phyloP scores from a whole-genome alignment of 2,113 vertebrate genomes.

The Etheostoma cragini region DNA sequence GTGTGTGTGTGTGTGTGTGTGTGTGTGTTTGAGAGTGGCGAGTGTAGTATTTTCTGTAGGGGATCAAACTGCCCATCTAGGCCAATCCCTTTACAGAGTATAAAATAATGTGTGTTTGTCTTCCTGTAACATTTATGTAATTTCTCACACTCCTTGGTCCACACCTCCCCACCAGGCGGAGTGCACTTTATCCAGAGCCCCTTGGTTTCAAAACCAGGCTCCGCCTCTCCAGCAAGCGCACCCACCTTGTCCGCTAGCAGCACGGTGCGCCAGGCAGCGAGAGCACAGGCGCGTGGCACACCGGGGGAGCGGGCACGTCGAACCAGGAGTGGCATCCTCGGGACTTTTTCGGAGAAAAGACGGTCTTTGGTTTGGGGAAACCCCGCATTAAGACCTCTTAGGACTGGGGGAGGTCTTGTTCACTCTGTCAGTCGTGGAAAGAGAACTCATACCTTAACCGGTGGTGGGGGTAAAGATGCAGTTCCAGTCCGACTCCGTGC shows the following conservation, averaged over 20 bases:
- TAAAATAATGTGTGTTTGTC: neutral
- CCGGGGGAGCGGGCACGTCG: conserved; percentile 29
- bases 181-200: conserved; percentile 76
- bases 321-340: neutral
- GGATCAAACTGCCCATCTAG: neutral
- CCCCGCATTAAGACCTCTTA: neutral
- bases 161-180: conserved; percentile 43
- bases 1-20: neutral
- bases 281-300: conserved; percentile 38
- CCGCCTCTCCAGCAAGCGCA: conserved; percentile 80
- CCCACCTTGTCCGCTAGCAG: conserved; percentile 70
- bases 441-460: conserved; percentile 38
- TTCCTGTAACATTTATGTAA: conserved; percentile 1
- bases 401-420: neutral
- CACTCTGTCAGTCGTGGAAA: conserved; percentile 1
- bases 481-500: conserved; percentile 70
- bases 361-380: neutral
- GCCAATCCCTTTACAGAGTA: neutral
- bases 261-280: conserved; percentile 65
- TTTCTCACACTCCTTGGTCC: conserved; percentile 11
- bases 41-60: neutral
- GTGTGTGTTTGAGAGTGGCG: neutral
- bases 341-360: neutral
- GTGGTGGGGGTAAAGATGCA: conserved; percentile 66
- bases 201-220: conserved; percentile 71